Evolutionary conservation across 2,888 invertebrate genomes (phyloP), one percentile per base, ranked within the genome.

Genomic region (Saturnia pavonia): DNA sequence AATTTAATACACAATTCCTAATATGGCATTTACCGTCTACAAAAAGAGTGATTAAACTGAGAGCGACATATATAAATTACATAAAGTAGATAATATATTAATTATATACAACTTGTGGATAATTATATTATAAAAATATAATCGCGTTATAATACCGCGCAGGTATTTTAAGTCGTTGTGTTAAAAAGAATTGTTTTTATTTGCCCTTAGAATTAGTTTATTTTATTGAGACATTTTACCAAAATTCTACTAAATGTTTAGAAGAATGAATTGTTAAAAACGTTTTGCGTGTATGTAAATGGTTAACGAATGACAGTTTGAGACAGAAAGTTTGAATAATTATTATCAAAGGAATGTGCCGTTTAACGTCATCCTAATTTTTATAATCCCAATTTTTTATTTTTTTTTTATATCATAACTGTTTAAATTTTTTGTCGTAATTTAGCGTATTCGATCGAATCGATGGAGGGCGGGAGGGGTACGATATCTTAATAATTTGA

Each of bases 21-120:
- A 87, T 86, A 92, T 87, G 92, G 93, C 93, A 94, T 94, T 94
- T 93, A 93, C 91, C 91, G 91, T 92, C 88, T 90, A 90, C 87
- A 85, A 83, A 76, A 86, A 83, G 87, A 92, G 91, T 92, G 91
- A 92, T 91, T 89, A 88, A 85, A 87, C 88, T 86, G 86, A 88
- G 87, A 91, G 86, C 84, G 84, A 87, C 82, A 87, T 90, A 88
- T 87, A 82, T 88, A 90, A 27, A 90, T 86, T 88, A 87, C 87
- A 84, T 87, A 84, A 88, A 84, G 82, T 91, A 89, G 88, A 85
- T 80, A 78, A 83, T 87, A 86, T 86, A 85, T 85, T 80, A 76
- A 85, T 85, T 80, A 76, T 85, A 84, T 85, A 84, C 88, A 89
- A 88, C 82, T 89, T 89, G 87, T 89, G 87, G 81, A 85, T 85